Base-by-base conservation (phyloP, 2,113 vertebrate species). In the Oreochromis spilurus region DNA sequence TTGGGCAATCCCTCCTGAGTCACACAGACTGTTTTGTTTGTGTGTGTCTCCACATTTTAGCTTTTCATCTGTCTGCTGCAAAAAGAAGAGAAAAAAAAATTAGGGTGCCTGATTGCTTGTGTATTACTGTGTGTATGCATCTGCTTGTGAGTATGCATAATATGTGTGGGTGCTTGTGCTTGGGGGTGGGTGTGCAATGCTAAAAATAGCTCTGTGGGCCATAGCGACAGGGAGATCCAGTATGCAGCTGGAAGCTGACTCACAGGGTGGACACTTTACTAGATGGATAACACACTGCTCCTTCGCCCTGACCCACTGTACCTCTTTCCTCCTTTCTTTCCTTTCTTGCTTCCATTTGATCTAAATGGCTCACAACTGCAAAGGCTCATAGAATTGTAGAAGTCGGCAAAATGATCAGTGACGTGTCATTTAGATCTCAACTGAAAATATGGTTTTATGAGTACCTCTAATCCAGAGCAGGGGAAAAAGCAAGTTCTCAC, bases 131-230 rank as follows among this genome's bases (percentile, higher is more conserved):
- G 89, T 70, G 26, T 81, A 80, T 86, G 5, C 38, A 38, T 81
- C 50, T 75, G 77, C 26, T 16, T 89, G 4, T 5, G 88, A 43
- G n/a, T 67, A n/a, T n/a, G 52, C 29, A 36, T 65, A 48, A 38
- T 60, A 17, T 58, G n/a, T 53, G 34, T 48, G 60, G 60, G 24
- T 60, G n/a, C 31, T 40, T 79, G 26, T 82, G 80, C 82, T 79
- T 83, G 77, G 53, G 84, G 88, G 79, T 90, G 80, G 81, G 60
- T 82, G 55, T 60, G 77, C 45, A 17, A 54, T 88, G 80, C 93
- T 95, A 93, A 93, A 94, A 94, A 94, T 94, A 95, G 91, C 88
- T 89, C 84, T 13, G 17, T 79, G 88, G 88, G 84, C 87, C 86
- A 78, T 87, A 82, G 92, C 72, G 87, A 93, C 91, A 91, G 84